Conservation (phyloP, 2,113 vertebrate species). For the Carollia perspicillata region DNA sequence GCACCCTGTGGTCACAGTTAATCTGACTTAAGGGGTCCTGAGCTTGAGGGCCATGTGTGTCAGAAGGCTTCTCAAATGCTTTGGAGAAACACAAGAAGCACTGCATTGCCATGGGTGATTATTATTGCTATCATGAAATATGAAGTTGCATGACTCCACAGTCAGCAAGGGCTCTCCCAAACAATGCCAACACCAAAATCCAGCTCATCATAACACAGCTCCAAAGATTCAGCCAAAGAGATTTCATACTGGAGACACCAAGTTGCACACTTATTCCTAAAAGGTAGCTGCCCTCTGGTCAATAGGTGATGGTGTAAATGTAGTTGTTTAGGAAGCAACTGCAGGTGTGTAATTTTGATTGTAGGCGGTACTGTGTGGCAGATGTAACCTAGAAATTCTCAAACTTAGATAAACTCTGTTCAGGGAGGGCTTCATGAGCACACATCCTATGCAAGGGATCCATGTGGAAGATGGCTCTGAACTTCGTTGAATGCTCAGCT, state of each 20-base stretch:
- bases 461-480: not conserved
- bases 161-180: conserved; percentile 36
- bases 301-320: not conserved
- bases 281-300: conserved; percentile 6
- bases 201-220: conserved; percentile 50
- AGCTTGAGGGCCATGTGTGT: not conserved
- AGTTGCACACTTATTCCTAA: not conserved
- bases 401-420: not conserved
- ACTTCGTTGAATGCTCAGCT: not conserved
- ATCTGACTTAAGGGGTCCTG: conserved; percentile 38
- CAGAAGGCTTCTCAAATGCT: not conserved
- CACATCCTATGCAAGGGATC: not conserved
- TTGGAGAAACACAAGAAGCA: conserved; percentile 59
- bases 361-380: not conserved
- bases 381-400: conserved; percentile 31
- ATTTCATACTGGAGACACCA: not conserved
- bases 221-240: conserved; percentile 48
- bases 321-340: conserved; percentile 7
- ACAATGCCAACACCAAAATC: not conserved
- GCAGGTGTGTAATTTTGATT: not conserved
- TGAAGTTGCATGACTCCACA: conserved; percentile 39
- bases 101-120: not conserved
- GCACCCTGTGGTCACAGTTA: conserved; percentile 47
- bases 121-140: conserved; percentile 41
- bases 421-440: not conserved